A percentile compares a stretch with the other conserved stretches of the same genome.
phyloP scores from a whole-genome alignment of 2,113 vertebrate genomes.

The Gymnarchus niloticus region DNA sequence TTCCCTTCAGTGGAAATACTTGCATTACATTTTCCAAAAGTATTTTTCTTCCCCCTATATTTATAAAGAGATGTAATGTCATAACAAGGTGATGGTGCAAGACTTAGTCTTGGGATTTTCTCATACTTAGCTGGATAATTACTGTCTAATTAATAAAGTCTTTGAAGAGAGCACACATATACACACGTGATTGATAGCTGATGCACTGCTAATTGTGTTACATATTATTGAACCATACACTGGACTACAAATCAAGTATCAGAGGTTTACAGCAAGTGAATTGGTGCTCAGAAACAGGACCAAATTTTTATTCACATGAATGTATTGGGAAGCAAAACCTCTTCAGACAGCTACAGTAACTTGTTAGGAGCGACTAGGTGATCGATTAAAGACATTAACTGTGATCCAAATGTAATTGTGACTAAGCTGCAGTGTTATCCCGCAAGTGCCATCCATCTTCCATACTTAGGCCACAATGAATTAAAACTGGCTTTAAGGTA shows the following conservation, averaged over 20 bases:
- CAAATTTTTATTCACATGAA: neutral
- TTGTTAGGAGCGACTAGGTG: neutral
- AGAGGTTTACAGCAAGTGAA: no score
- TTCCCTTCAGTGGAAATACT: neutral
- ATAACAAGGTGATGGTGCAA: neutral
- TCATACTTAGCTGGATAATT: no score
- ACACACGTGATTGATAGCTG: no score
- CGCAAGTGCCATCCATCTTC: neutral
- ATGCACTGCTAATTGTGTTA: no score
- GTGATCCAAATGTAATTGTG: no score
- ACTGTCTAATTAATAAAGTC: no score
- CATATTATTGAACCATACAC: no score
- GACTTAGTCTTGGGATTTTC: neutral
- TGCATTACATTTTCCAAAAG: neutral
- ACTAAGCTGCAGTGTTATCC: neutral
- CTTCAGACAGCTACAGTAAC: neutral
- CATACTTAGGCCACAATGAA: neutral
- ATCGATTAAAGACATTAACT: no score
- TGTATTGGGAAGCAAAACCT: neutral
- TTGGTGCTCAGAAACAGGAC: neutral
- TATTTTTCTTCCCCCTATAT: neutral
- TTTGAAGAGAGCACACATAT: neutral
- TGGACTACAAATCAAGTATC: no score
- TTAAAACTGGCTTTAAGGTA: neutral
- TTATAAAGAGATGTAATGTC: neutral